phyloP scores from a whole-genome alignment of 2,113 vertebrate species.

The Jaculus jaculus region DNA sequence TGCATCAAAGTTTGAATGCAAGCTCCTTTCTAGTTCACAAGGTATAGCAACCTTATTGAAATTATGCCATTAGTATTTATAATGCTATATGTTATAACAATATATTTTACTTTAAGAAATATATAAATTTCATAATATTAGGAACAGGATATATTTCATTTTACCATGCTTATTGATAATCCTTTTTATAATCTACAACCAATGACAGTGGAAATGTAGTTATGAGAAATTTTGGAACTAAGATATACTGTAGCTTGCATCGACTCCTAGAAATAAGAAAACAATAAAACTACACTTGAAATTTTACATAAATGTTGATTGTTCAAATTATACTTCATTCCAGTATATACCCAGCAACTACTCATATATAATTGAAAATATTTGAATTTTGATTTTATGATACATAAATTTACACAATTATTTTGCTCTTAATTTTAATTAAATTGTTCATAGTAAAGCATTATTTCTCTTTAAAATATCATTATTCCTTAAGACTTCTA shows the following conservation, averaged over 20 bases:
- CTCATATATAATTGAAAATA: constrained; percentile 11
- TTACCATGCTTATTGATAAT: constrained; percentile 15
- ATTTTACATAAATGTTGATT: constrained; percentile 23
- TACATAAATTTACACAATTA: background rate
- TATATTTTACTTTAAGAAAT: constrained; percentile 1
- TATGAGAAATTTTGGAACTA: constrained; percentile 24
- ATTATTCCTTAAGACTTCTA: constrained; percentile 25
- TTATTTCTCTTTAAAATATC: constrained; percentile 1
- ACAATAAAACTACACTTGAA: constrained; percentile 8
- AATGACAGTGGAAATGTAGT: constrained; percentile 33
- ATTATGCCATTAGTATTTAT: background rate
- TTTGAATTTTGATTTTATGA: constrained; percentile 39
- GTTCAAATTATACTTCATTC: constrained; percentile 24
- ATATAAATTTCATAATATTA: constrained; percentile 3
- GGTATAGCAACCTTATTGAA: background rate
- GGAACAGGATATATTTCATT: background rate
- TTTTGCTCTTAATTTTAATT: constrained; percentile 41
- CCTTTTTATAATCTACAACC: constrained; percentile 32
- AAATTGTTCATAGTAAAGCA: constrained; percentile 34
- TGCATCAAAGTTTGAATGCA: background rate
- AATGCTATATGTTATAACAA: background rate
- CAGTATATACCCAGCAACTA: constrained; percentile 15
- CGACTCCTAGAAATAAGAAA: constrained; percentile 22
- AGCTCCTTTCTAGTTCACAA: background rate
- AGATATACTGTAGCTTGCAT: constrained; percentile 15